Base-by-base conservation (phyloP, 2,113 vertebrate genomes). In the Casuarius casuarius region DNA sequence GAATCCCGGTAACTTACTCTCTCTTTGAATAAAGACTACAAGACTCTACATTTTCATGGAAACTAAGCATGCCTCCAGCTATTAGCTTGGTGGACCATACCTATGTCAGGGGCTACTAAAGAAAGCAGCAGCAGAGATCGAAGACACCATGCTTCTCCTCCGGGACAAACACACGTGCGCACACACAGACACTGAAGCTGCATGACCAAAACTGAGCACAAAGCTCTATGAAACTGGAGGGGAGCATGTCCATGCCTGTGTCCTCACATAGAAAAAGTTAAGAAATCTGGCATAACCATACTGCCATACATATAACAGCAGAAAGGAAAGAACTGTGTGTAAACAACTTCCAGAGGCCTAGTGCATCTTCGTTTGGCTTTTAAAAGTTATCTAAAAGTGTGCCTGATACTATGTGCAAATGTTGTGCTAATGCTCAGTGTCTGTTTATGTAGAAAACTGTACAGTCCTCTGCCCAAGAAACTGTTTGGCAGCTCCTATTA, bases 91-190 rank as follows among this genome's bases (percentile, higher is more conserved):
- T 38, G 38, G 38, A 38, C 38, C 38, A 38, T 38, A 38, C 38
- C 38, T 38, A 8, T 38, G 38, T 38, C 38, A 38, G 38, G 38
- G 38, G 20, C 54, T 8, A 21, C 22, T 49, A 35, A 84, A 73
- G 42, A 54, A 29, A 81, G 16, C 5, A 46, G 25, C n/a, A 85
- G 42, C 58, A 7, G 15, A 77, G 22, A 33, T 87, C 6, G 23
- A 38, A 52, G 38, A 38, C 7, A 7, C 68, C 29, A 2, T 51
- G 10, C 28, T 46, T 52, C 62, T 83, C 17, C 42, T 35, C 11
- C 40, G 51, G 13, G 19, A 54, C 38, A 76, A 40, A 75, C 0
- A 1, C 16, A 13, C 0, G 20, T 25, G 17, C 28, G 26, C 18
- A 56, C 38, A n/a, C n/a, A 80, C 20, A 76, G 28, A n/a, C 7